Percentiles rank a stretch among this genome's conserved stretches.
These are phyloP conservation scores for Hippolais icterina DNA, from an alignment of 2,113 vertebrate genomes.

Conservation along the genomic window DNA sequence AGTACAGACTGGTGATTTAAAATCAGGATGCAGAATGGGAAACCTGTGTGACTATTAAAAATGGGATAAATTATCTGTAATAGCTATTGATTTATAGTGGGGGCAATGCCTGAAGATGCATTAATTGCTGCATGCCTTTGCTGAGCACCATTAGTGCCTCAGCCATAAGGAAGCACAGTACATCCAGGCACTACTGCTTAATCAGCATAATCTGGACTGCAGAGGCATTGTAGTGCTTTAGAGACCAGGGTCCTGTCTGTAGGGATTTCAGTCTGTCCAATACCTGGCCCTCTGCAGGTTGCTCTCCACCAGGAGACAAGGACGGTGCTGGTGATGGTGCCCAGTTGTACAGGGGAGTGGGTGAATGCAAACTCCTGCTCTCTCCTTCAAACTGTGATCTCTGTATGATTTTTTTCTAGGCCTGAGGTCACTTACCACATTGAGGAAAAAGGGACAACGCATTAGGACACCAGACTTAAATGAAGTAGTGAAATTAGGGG, in stretches of 20 bases:
- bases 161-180: neutral
- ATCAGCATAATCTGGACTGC: neutral
- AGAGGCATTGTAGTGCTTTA: neutral
- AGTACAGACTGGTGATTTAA: neutral
- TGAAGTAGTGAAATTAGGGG: neutral
- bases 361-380: neutral
- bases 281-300: neutral
- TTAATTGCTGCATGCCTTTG: conserved; percentile 7
- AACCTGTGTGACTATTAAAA: neutral
- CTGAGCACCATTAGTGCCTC: neutral
- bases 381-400: neutral
- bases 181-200: neutral
- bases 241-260: neutral
- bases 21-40: neutral
- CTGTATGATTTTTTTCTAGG: neutral
- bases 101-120: neutral
- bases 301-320: neutral
- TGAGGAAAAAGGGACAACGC: neutral
- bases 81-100: neutral
- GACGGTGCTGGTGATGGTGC: neutral
- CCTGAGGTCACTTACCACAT: neutral
- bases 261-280: neutral
- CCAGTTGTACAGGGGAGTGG: neutral
- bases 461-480: neutral
- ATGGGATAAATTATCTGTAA: conserved; percentile 8